Evolutionary conservation across 2,113 vertebrate species (phyloP).

Genomic region (Sylvietta virens): DNA sequence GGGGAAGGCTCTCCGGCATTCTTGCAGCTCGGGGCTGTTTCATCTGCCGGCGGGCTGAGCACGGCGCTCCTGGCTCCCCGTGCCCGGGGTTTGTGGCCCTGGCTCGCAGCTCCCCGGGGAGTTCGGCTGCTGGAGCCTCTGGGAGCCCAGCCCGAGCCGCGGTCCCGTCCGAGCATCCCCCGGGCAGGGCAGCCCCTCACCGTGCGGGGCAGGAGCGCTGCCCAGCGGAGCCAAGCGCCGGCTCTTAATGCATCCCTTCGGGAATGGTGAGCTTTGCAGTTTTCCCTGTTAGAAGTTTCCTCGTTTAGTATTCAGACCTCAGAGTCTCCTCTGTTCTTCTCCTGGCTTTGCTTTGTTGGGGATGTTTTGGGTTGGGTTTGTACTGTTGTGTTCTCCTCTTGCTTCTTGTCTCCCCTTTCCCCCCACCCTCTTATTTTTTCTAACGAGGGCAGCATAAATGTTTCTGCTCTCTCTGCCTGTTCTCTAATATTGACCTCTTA

Average conservation of each 20-base stretch:
- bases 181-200: background rate
- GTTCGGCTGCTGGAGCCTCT: background rate
- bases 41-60: background rate
- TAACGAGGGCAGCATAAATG: background rate
- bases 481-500: background rate
- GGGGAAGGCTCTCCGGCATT: background rate
- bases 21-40: background rate
- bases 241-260: background rate
- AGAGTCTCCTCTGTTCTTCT: background rate
- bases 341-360: background rate
- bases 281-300: background rate
- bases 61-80: background rate
- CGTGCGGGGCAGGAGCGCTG: background rate
- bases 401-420: background rate
- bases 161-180: background rate
- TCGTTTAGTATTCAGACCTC: background rate
- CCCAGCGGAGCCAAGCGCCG: background rate
- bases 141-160: background rate
- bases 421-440: accelerated
- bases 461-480: background rate
- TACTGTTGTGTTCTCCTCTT: background rate
- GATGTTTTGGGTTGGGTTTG: background rate
- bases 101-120: background rate
- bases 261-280: background rate
- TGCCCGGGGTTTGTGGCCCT: background rate